Evolutionary conservation across 2,113 vertebrate genomes (phyloP).

Genomic region (Picathartes gymnocephalus): DNA sequence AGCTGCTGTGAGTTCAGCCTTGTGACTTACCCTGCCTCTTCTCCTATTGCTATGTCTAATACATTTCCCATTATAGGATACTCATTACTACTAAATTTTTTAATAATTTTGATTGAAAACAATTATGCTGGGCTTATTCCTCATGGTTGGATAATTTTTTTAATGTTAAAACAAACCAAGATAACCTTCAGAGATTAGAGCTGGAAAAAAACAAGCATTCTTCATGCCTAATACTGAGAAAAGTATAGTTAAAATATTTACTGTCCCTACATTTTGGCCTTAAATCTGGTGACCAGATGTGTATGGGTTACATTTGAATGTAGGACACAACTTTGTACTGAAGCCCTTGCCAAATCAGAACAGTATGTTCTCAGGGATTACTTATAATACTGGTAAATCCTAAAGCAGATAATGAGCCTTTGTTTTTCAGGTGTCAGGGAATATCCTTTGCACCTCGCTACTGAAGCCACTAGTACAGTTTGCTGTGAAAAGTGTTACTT

Average conservation of each 20-base stretch:
- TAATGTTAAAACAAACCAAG: not conserved
- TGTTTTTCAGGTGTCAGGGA: not conserved
- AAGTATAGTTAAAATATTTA: not conserved
- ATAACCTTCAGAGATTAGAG: not conserved
- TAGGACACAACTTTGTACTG: not conserved
- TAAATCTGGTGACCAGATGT: not conserved
- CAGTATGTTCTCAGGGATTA: not conserved
- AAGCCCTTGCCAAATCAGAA: not conserved
- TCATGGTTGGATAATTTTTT: not conserved
- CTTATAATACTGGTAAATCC: not conserved
- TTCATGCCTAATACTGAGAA: not conserved
- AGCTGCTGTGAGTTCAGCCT: not conserved
- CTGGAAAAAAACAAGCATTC: not conserved
- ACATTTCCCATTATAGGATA: not conserved
- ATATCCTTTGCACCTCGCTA: not conserved
- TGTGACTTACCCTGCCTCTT: not conserved
- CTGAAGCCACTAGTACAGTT: not conserved
- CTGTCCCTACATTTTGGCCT: not conserved
- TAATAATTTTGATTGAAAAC: not conserved
- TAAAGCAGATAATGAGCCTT: slow-evolving; percentile 24
- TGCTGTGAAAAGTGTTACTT: not conserved
- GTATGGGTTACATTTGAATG: not conserved
- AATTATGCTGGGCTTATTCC: not conserved
- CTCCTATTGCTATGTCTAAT: not conserved
- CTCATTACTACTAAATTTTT: not conserved